Base-by-base conservation (phyloP, 2,113 vertebrate species). In the Prolemur simus region DNA sequence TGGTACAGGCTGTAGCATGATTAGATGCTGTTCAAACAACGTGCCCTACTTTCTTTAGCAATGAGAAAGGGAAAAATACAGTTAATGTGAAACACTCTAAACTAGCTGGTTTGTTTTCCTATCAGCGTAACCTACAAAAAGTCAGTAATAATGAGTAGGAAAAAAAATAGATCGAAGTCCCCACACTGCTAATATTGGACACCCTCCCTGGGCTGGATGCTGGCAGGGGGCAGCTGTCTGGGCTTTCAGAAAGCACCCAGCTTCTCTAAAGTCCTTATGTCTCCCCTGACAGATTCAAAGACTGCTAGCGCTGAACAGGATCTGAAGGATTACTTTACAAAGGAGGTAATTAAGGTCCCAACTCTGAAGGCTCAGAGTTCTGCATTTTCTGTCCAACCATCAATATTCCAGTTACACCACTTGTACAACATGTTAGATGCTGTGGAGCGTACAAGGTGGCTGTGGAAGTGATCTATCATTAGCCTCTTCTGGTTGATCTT, bases 31-130 rank as follows among this genome's bases (percentile, higher is more conserved):
- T 68, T 68, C 78, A 69, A 85, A 86, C 74, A 34, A 54, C 21
- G 0, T 85, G 93, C 47, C 89, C 96, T 94, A 87, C 89, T 98
- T 98, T 90, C 87, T 45, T 45, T 13, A 18, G 66, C 63, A 58
- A 58, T 3, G 42, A 96, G 49, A 54, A 71, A 78, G 52, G 52
- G 21, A 14, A 8, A 45, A 69, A 69, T 49, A 74, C 54, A 25
- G 15, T 81, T 66, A 64, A 45, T 2, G 5, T 2, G 42, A 81
- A 60, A 86, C 3, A 5, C 37, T 92, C 42, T 54, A 29, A 74
- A 87, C 60, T 37, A 87, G 71, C 68, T 76, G 45, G 74, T 42
- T 42, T 95, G 39, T 42, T 69, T 95, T 81, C 83, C 80, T 87
- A 32, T 8, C 76, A 89, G 68, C 13, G 42, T 47, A 73, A 76